Evolutionary conservation across 2,888 invertebrate genomes (phyloP), one percentile per base, ranked within the genome.

Genomic region (Stenoptilia bipunctidactyla): DNA sequence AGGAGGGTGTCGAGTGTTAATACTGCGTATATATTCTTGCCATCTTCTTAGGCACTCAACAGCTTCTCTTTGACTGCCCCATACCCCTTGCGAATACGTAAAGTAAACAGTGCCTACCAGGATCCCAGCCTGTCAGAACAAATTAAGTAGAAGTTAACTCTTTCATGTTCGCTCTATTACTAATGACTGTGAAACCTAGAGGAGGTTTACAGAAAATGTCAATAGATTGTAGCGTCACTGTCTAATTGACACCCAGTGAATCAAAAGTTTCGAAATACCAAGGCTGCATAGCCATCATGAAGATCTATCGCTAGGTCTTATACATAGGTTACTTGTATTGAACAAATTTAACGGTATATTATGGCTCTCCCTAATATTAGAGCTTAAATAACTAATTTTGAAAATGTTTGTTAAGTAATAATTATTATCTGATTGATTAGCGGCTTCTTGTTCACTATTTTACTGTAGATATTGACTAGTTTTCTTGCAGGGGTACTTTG

Each of bases 71-170:
- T 83, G 82, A 49, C 74, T 65, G 49, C 82, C 82, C 84, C 83
- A 84, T 46, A 84, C 66, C 53, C 83, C 83, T 61, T 84, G 80
- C 43, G 62, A 52, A 53, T 76, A 75, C 52, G 83, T 83, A 58
- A 79, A 84, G 58, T 74, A 79, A 47, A 70, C 59, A 46, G 74
- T 59, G 40, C 82, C 72, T 56, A 67, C 71, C 51, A 82, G 69
- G 69, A 82, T 56, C 34, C 73, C 76, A 74, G 80, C 73, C 80
- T 79, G 63, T 10, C 34, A 41, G 54, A 13, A n/a, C n/a, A n/a
- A 13, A 34, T 43, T 39, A 12, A 48, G 48, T 13, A 35, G 36
- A 4, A 14, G 25, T 40, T 43, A 13, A 43, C 41, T 42, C 37
- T 43, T 45, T 12, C 33, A 41, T 40, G 1, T 40, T 10, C 2